Conservation (phyloP, 1,140 invertebrate species). For the Halotydeus destructor region DNA sequence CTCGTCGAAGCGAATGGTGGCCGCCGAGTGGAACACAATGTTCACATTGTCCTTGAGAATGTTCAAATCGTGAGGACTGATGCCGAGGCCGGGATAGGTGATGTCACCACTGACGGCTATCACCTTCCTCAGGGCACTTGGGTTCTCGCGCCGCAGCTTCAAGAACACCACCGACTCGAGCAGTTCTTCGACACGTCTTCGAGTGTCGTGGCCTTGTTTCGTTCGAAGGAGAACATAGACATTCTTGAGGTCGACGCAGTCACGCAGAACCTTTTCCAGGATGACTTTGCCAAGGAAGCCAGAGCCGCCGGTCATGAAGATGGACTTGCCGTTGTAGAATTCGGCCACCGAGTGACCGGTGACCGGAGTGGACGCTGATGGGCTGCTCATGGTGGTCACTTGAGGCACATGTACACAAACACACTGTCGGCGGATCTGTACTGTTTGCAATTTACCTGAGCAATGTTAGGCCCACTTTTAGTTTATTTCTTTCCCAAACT, state of each 20-base stretch:
- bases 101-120: constrained; percentile 76
- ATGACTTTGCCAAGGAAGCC: constrained; percentile 37
- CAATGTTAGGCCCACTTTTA: no score
- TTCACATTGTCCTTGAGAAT: constrained; percentile 31
- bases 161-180: constrained; percentile 9
- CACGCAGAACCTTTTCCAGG: constrained; percentile 51
- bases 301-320: constrained; percentile 32
- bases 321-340: constrained; percentile 23
- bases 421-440: no score
- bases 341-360: no score
- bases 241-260: constrained; percentile 39
- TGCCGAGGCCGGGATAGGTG: constrained; percentile 61
- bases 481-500: no score
- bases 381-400: no score
- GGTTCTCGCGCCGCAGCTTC: constrained; percentile 1
- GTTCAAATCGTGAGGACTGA: constrained; percentile 50
- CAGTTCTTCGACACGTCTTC: constrained; percentile 8
- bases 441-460: no score
- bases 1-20: constrained; percentile 30
- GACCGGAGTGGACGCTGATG: no score
- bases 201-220: constrained; percentile 1
- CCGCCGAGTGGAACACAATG: constrained; percentile 30
- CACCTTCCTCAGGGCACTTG: constrained; percentile 36
- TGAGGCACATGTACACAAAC: no score
- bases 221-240: constrained; percentile 50